Evolutionary conservation across 2,888 invertebrate species (phyloP).

Genomic region (Andrena flavipes): DNA sequence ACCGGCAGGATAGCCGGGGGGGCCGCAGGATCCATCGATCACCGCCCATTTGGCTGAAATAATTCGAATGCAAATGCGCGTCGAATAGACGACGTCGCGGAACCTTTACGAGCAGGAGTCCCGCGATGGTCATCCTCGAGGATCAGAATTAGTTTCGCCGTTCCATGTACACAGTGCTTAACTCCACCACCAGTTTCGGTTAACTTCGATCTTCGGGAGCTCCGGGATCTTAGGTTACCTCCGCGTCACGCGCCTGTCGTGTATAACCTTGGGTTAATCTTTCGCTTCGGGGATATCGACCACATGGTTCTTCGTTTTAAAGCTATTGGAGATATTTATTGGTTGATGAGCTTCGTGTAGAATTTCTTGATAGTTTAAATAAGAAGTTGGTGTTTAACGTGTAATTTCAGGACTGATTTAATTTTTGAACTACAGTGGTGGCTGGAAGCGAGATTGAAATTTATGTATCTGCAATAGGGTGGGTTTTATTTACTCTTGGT

Average conservation of each 20-base stretch:
- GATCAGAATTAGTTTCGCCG: slow-evolving; percentile 45
- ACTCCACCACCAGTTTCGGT: not conserved
- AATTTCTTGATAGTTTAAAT: no score
- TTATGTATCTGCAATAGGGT: not conserved
- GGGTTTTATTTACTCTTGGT: no score
- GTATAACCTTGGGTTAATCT: slow-evolving; percentile 25
- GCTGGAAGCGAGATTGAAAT: not conserved
- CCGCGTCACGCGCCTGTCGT: not conserved
- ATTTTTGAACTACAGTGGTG: not conserved
- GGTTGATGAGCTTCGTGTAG: no score
- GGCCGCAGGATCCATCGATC: slow-evolving; percentile 74
- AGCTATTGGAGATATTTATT: not conserved
- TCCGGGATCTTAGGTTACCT: not conserved
- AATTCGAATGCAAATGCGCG: slow-evolving; percentile 70
- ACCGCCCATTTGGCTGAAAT: slow-evolving; percentile 70
- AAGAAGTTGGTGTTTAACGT: not conserved
- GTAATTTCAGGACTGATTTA: not conserved
- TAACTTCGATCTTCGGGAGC: slow-evolving; percentile 14
- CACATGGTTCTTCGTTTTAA: not conserved
- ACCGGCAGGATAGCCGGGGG: slow-evolving; percentile 5
- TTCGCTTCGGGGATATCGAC: not conserved
- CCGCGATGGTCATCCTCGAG: slow-evolving; percentile 53
- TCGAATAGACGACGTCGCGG: slow-evolving; percentile 56
- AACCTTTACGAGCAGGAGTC: slow-evolving; percentile 62
- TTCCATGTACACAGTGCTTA: not conserved